Evolutionary conservation across 1,140 invertebrate genomes (phyloP).

Genomic region (Condylostylus longicornis): DNA sequence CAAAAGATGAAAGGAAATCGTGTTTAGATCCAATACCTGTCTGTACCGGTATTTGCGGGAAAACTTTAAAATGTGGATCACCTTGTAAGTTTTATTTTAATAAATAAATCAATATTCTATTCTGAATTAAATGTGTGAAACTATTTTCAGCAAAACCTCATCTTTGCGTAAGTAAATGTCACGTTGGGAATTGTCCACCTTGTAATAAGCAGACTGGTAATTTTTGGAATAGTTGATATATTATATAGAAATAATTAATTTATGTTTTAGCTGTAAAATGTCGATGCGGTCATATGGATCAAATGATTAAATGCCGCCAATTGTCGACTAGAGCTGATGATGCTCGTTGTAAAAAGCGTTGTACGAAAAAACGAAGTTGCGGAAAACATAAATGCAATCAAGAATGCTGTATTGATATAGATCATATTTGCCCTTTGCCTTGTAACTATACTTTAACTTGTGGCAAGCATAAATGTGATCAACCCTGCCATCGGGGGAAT

Average conservation of each 20-base stretch:
- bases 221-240: no score
- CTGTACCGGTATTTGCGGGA: conserved; percentile 68
- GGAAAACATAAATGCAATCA: conserved; percentile 80
- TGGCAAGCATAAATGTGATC: conserved; percentile 74
- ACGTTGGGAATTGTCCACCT: conserved; percentile 60
- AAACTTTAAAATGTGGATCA: conserved; percentile 66
- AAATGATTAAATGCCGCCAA: conserved; percentile 64
- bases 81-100: conserved; percentile 23
- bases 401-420: conserved; percentile 68
- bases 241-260: no score
- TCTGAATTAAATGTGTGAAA: no score
- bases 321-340: conserved; percentile 52
- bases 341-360: conserved; percentile 71
- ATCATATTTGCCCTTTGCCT: conserved; percentile 69
- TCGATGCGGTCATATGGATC: conserved; percentile 77
- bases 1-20: conserved; percentile 35
- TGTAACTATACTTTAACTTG: conserved; percentile 72
- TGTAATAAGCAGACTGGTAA: conserved; percentile 64
- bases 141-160: conserved; percentile 42
- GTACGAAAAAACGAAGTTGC: conserved; percentile 67
- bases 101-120: background rate
- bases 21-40: conserved; percentile 78
- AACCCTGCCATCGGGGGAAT: conserved; percentile 75
- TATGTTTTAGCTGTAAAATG: conserved; percentile 64
- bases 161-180: conserved; percentile 53